Base-by-base conservation (phyloP, 2,113 vertebrate species). In the Jacana jacana region DNA sequence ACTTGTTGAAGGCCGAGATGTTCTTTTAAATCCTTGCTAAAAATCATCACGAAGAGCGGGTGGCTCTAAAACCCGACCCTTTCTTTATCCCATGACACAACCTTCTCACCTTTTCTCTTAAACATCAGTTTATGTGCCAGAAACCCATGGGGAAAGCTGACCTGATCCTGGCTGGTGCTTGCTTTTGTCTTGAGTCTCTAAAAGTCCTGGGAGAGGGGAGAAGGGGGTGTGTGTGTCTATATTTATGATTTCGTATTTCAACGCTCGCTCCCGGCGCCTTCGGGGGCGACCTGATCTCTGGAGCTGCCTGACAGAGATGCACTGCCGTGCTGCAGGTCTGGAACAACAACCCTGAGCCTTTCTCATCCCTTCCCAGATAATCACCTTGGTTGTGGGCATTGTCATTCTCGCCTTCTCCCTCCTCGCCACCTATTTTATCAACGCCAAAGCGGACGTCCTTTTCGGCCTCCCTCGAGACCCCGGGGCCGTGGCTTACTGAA, bases 361-460 rank as follows among this genome's bases (percentile, higher is more conserved):
- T 86, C n/a, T 58, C 44, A 6, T 37, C 44, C 25, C 52, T 65
- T 61, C 48, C 42, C 85, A 99, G 99, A 98, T 99, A 58, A 69
- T 99, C 97, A 99, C 99, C 5, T 95, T 99, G 80, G 97, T 98
- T 0, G 98, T 99, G 61, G 99, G 99, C 9, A 75, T 99, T 2
- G 96, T 80, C 35, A 97, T 99, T 57, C 97, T 99, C 49, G 2
- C 98, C 33, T 42, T 98, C 10, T 99, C 99, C 5, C 98, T 99
- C 19, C 27, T 98, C 24, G 81, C 98, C 92, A 99, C 99, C 0
- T 99, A 99, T 91, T 95, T 99, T 69, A 94, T 99, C 98, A 99
- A 99, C 54, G 98, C 99, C 66, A 99, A 99, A 97, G 99, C 99
- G 0, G 98, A 99, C 7, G 94, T 99, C 7, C 98, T 99, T 11